Percentiles rank a stretch among this genome's conserved stretches.
These are phyloP conservation scores for Pristionchus entomophagus DNA, from an alignment of 2,888 invertebrate species.

Conservation along the genomic window DNA sequence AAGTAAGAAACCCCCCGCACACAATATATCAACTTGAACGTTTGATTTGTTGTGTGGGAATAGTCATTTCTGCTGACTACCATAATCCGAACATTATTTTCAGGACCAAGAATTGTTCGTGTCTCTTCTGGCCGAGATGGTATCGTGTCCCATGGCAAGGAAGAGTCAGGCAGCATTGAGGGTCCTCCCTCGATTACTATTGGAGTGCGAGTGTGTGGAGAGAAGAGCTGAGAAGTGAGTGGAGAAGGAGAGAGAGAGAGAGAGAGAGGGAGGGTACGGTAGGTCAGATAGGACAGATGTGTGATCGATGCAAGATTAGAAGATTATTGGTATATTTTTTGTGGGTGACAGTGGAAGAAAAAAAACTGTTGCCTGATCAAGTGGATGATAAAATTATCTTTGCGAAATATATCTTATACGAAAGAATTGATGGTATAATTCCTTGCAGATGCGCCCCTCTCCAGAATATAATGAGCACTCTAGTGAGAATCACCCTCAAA, in stretches of 20 bases:
- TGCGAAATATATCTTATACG: too few relatives aligned
- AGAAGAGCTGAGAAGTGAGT: background rate
- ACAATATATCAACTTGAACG: background rate
- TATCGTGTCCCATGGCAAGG: background rate
- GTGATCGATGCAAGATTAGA: too few relatives aligned
- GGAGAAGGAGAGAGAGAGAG: too few relatives aligned
- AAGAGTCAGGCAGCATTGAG: constrained; percentile 5
- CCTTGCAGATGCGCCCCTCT: constrained; percentile 29
- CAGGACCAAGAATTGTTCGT: constrained; percentile 39
- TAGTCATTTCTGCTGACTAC: too few relatives aligned
- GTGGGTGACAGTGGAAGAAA: too few relatives aligned
- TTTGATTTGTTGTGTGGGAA: too few relatives aligned
- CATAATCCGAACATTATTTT: background rate
- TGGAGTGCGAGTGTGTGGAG: constrained; percentile 18
- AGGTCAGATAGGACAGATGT: too few relatives aligned
- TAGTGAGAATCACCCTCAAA: constrained; percentile 28
- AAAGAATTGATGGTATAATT: too few relatives aligned
- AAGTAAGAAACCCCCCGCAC: background rate
- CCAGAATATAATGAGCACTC: background rate
- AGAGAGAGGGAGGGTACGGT: too few relatives aligned
- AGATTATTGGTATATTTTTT: too few relatives aligned
- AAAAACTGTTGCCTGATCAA: too few relatives aligned
- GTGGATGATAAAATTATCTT: too few relatives aligned
- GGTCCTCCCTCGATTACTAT: constrained; percentile 28
- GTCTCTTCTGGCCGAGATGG: constrained; percentile 41